These are phyloP conservation scores for Phocides pigmalion DNA, from an alignment of 1,140 invertebrate genomes.

Conservation along the genomic window DNA sequence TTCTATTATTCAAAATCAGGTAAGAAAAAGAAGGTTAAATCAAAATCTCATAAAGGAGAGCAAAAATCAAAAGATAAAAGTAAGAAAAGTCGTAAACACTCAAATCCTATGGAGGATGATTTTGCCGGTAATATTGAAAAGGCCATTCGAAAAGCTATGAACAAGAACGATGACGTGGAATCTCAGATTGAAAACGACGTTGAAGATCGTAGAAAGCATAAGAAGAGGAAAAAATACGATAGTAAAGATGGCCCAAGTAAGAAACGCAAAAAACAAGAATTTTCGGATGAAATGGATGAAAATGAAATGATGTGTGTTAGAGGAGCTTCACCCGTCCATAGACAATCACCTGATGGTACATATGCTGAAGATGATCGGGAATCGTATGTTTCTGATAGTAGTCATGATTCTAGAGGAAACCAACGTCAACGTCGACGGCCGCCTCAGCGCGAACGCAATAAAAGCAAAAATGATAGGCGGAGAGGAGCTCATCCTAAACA, in stretches of 20 bases:
- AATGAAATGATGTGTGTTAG: constrained; percentile 91
- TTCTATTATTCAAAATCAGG: constrained; percentile 73
- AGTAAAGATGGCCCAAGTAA: constrained; percentile 68
- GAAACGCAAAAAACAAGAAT: constrained; percentile 82
- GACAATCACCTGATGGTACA: constrained; percentile 51
- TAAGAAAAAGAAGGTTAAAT: constrained; percentile 76
- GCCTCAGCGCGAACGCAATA: constrained; percentile 76
- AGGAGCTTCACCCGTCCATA: constrained; percentile 87
- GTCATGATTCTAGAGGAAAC: constrained; percentile 76
- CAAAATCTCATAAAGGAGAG: constrained; percentile 71
- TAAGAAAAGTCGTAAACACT: constrained; percentile 71
- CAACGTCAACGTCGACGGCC: constrained; percentile 61
- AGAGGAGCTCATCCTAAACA: constrained; percentile 82
- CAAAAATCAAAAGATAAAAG: constrained; percentile 73
- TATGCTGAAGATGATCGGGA: constrained; percentile 78
- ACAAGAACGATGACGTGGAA: constrained; percentile 83
- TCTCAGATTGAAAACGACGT: constrained; percentile 82
- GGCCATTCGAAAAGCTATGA: constrained; percentile 87
- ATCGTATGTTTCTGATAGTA: constrained; percentile 84
- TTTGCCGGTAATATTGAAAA: constrained; percentile 91
- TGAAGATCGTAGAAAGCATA: constrained; percentile 78
- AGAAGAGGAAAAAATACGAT: constrained; percentile 82
- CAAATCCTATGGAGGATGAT: constrained; percentile 85
- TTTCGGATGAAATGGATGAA: constrained; percentile 88
- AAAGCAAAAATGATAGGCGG: constrained; percentile 71